A percentile compares a stretch with the other conserved stretches of the same genome.
These are phyloP conservation scores for Pammene aurita DNA, from an alignment of 2,888 invertebrate species.

Conservation along the genomic window DNA sequence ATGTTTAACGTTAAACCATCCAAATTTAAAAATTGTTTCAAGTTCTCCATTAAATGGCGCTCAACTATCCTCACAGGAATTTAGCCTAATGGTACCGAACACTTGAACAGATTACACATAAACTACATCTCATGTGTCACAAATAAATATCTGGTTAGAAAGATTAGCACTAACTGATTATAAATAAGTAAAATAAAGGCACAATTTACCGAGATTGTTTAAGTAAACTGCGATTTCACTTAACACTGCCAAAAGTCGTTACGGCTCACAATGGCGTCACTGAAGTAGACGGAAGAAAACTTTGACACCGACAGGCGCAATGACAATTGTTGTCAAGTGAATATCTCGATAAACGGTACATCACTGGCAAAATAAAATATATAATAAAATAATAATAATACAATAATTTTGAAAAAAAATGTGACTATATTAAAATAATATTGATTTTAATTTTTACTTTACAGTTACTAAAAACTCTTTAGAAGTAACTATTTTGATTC, in stretches of 20 bases:
- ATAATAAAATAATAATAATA: too few species aligned
- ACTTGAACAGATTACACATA: constrained; percentile 67
- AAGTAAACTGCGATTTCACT: constrained; percentile 87
- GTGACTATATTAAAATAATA: too few species aligned
- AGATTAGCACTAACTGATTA: constrained; percentile 76
- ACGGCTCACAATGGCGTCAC: constrained; percentile 94
- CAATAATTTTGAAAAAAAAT: neutral
- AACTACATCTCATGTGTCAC: constrained; percentile 65
- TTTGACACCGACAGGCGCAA: constrained; percentile 54
- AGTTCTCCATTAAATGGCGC: constrained; percentile 85
- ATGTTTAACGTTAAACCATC: constrained; percentile 32
- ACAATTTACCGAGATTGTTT: constrained; percentile 84
- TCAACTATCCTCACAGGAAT: constrained; percentile 87
- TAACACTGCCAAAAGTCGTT: constrained; percentile 87
- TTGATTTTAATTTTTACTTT: too few species aligned
- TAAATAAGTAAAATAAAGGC: constrained; percentile 58
- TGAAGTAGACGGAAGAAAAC: constrained; percentile 78
- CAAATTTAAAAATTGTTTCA: constrained; percentile 58
- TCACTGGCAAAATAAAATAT: neutral
- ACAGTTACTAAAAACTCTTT: neutral
- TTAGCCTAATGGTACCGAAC: constrained; percentile 86
- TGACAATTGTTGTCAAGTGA: constrained; percentile 53
- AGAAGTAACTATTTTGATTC: neutral
- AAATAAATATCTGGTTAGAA: constrained; percentile 76
- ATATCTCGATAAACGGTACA: constrained; percentile 26